Evolutionary conservation across 2,797 vertebrate genomes (phyloP).

Genomic region (Cephalopachus bancanus): DNA sequence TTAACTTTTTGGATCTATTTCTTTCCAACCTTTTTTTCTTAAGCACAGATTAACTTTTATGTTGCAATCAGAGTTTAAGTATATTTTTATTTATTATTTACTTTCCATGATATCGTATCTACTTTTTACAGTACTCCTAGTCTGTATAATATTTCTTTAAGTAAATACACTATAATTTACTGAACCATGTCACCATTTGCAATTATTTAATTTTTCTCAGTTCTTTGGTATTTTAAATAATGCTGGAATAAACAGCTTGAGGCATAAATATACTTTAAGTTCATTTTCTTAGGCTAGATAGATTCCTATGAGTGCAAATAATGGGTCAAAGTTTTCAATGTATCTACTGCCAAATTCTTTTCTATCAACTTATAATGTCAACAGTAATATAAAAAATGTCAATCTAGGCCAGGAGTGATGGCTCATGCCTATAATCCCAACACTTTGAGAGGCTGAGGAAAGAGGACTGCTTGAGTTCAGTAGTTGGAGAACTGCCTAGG

Average conservation of each 20-base stretch:
- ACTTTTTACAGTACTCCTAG: conserved; percentile 24
- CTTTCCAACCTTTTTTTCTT: background rate
- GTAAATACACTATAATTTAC: background rate
- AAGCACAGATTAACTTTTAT: background rate
- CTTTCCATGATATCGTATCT: conserved; percentile 2
- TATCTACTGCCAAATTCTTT: conserved; percentile 11
- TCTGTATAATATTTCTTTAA: background rate
- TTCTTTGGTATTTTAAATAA: conserved; percentile 33
- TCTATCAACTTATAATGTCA: background rate
- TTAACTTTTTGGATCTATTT: background rate
- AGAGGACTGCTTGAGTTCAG: too few species aligned
- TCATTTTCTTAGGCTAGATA: conserved; percentile 10
- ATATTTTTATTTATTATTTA: conserved; percentile 8
- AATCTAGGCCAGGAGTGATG: background rate
- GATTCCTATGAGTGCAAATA: background rate
- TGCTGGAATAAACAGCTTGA: background rate
- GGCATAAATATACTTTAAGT: background rate
- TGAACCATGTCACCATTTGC: background rate
- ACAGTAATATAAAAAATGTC: background rate
- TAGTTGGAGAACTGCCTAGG: too few species aligned
- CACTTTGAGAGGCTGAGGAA: too few species aligned
- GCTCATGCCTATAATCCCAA: too few species aligned
- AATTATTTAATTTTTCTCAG: background rate
- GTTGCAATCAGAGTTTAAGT: background rate
- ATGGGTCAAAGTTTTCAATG: background rate